Percentiles rank a stretch among this genome's conserved stretches.
phyloP scores from a whole-genome alignment of 2,888 invertebrate species.

The Pristionchus fissidentatus region DNA sequence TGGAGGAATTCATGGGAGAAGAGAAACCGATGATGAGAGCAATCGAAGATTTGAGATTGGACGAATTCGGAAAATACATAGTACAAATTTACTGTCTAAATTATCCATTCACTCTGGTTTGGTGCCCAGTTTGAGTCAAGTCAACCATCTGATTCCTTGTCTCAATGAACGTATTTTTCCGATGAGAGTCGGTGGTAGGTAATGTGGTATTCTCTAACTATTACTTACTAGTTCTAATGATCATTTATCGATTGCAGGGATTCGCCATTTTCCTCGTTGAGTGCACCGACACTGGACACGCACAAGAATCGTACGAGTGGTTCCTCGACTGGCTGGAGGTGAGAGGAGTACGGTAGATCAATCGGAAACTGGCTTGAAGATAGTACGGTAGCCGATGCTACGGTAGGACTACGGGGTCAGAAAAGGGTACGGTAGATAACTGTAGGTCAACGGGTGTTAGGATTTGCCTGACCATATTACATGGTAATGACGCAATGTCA shows the following conservation, averaged over 20 bases:
- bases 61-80: conserved; percentile 58
- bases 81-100: conserved; percentile 48
- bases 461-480: not conserved
- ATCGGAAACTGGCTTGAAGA: not conserved
- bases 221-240: not conserved
- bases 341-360: not conserved
- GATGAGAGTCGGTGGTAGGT: no score
- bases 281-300: conserved; percentile 79
- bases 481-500: not conserved
- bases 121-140: no score
- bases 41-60: conserved; percentile 52
- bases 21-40: conserved; percentile 14
- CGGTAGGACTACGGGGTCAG: not conserved
- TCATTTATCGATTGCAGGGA: conserved; percentile 52
- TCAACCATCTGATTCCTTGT: no score
- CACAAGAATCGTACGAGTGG: conserved; percentile 78
- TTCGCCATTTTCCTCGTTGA: conserved; percentile 78
- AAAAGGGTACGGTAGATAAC: not conserved
- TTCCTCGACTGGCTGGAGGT: conserved; percentile 79
- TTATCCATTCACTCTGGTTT: no score
- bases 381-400: not conserved
- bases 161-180: no score
- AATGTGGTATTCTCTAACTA: not conserved
- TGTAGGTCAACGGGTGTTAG: not conserved
- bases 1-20: conserved; percentile 53